Base-by-base conservation (phyloP, 2,797 vertebrate genomes). In the Sebastes wilsoni region DNA sequence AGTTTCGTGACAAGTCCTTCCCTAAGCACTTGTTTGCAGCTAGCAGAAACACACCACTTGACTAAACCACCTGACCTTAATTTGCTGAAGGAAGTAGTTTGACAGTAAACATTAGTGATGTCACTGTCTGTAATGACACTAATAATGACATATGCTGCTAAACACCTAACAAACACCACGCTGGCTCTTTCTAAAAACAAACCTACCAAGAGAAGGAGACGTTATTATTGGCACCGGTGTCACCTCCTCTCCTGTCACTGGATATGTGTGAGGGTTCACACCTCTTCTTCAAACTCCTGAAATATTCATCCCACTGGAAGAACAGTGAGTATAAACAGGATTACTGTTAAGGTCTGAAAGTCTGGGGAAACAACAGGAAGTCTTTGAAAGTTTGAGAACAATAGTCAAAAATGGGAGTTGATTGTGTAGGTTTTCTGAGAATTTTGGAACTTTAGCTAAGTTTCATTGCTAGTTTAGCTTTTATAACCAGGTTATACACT, bases 251-350 rank as follows among this genome's bases (percentile, higher is more conserved):
- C 14, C 65, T 74, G 87, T 88, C 72, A 92, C 71, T 79, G 38
- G 81, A 93, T 90, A 81, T 36, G 27, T 32, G 64, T 59, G 62
- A 82, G 4, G 30, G 65, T 81, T 85, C 68, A 91, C 81, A 72
- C 83, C 80, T 87, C 81, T 72, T 72, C 83, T 75, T 74, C 77
- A 80, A 14, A 72, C 79, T 90, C 72, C 80, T 93, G 60, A 93
- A 93, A 89, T 92, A 94, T 92, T 91, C 22, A 93, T 89, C 56
- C 64, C 27, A 28, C 28, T 58, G 59, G 59, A 77, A 2, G 23
- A 34, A 4, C 12, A 13, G 71, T 25, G 66, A 79, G 71, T 52
- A 56, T 30, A 52, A 56, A 32, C 42, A 20, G n/a, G 62, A 25
- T 72, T 20, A 11, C 52, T 20, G 2, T 2, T 8, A 30, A 58